Evolutionary conservation across 2,113 vertebrate genomes (phyloP).

Genomic region (Tympanuchus pallidicinctus): DNA sequence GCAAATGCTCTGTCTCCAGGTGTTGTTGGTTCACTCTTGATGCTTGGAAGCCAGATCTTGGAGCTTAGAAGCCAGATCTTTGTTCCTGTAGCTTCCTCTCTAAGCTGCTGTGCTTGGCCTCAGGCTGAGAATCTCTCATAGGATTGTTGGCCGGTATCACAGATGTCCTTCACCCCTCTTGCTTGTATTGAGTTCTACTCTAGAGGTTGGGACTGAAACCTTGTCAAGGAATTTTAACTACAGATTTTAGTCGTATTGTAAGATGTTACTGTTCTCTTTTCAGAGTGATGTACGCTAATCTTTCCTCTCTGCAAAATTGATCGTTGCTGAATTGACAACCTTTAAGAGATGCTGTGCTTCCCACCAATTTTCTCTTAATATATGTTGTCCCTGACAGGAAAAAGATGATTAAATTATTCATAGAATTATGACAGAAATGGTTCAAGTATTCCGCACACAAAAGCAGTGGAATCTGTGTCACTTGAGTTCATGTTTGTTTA

Average conservation of each 20-base stretch:
- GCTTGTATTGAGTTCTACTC: neutral
- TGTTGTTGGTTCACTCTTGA: neutral
- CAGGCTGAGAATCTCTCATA: neutral
- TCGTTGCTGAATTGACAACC: neutral
- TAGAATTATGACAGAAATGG: conserved; percentile 3
- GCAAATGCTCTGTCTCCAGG: neutral
- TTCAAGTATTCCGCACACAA: conserved; percentile 5
- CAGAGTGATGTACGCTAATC: neutral
- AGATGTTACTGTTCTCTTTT: neutral
- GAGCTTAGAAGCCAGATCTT: neutral
- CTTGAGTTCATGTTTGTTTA: conserved; percentile 66
- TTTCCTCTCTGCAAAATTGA: neutral
- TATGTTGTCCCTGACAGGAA: conserved; percentile 1
- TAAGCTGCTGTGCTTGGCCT: neutral
- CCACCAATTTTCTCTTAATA: neutral
- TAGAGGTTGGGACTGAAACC: neutral
- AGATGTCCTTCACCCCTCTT: neutral
- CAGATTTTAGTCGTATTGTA: neutral
- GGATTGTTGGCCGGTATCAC: neutral
- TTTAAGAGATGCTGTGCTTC: neutral
- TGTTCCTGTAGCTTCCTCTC: neutral
- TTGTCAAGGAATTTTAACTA: neutral
- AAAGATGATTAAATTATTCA: conserved; percentile 12
- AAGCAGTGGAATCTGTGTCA: conserved; percentile 53
- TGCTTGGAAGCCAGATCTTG: neutral